Conservation (phyloP, 2,888 invertebrate genomes). For the Andrena praecox region DNA sequence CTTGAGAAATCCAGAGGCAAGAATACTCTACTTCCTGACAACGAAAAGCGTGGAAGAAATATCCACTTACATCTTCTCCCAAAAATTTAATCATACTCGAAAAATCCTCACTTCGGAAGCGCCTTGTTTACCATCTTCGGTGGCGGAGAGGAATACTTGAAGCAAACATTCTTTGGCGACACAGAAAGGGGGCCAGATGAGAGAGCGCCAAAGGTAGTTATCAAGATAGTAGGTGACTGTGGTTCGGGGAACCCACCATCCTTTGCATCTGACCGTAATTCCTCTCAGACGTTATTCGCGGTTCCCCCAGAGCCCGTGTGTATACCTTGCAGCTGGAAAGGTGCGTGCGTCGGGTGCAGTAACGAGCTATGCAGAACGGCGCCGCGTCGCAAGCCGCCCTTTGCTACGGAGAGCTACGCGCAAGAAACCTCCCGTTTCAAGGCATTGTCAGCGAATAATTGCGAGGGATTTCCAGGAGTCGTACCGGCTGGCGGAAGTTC, state of each 20-base stretch:
- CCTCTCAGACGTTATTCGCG: neutral
- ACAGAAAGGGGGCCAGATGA: neutral
- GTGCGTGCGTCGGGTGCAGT: neutral
- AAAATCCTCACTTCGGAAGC: neutral
- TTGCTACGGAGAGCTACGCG: neutral
- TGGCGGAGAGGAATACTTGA: too few relatives aligned
- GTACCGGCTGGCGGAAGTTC: constrained; percentile 12
- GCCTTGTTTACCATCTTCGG: neutral
- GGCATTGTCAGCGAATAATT: constrained; percentile 32
- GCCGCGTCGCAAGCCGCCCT: neutral
- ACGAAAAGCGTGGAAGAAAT: neutral
- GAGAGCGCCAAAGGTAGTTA: neutral
- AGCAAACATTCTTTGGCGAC: neutral
- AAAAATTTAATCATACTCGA: neutral
- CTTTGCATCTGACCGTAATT: constrained; percentile 8
- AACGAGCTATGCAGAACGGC: constrained; percentile 1
- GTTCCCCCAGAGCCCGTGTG: neutral
- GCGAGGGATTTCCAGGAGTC: constrained; percentile 20
- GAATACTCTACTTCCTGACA: neutral
- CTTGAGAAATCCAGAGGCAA: neutral
- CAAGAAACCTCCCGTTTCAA: constrained; percentile 6
- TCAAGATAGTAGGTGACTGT: constrained; percentile 12
- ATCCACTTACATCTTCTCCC: too few relatives aligned
- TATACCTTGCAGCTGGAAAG: constrained; percentile 2
- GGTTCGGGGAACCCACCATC: neutral